Evolutionary conservation across 1,140 invertebrate genomes (phyloP).

Genomic region (Holotrichia oblita): DNA sequence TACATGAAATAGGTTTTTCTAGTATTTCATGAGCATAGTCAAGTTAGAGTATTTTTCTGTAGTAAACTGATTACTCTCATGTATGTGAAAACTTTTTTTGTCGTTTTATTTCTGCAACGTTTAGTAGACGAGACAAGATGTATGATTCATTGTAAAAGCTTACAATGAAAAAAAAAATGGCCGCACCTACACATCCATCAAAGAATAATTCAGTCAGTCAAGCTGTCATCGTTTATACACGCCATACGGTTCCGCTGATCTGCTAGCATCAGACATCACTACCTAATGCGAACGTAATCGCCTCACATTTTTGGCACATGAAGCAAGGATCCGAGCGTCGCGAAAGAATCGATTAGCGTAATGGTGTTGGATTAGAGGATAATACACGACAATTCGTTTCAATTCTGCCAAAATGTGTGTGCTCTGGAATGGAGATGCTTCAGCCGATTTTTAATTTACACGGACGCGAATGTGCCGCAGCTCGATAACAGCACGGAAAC

Average conservation of each 20-base stretch:
- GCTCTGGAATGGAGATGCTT: neutral
- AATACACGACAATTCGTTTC: conserved; percentile 39
- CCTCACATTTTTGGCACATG: neutral
- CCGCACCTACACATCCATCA: neutral
- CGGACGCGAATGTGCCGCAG: neutral
- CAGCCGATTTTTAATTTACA: conserved; percentile 10
- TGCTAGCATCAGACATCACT: neutral
- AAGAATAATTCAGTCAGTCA: neutral
- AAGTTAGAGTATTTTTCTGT: too few relatives aligned
- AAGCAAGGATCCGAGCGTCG: neutral
- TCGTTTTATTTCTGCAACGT: too few relatives aligned
- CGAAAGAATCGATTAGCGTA: conserved; percentile 39
- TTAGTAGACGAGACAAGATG: too few relatives aligned
- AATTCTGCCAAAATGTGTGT: conserved; percentile 19
- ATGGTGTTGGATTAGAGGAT: conserved; percentile 41
- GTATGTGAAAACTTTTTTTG: too few relatives aligned
- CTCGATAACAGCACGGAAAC: neutral
- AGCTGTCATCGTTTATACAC: neutral
- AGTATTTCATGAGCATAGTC: too few relatives aligned
- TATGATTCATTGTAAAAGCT: too few relatives aligned
- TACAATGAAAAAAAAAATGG: too few relatives aligned
- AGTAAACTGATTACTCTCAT: too few relatives aligned
- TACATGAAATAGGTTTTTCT: too few relatives aligned
- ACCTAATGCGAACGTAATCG: neutral
- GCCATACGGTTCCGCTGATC: neutral